Conservation (phyloP, 1,140 invertebrate species). For the Lethocerus indicus region DNA sequence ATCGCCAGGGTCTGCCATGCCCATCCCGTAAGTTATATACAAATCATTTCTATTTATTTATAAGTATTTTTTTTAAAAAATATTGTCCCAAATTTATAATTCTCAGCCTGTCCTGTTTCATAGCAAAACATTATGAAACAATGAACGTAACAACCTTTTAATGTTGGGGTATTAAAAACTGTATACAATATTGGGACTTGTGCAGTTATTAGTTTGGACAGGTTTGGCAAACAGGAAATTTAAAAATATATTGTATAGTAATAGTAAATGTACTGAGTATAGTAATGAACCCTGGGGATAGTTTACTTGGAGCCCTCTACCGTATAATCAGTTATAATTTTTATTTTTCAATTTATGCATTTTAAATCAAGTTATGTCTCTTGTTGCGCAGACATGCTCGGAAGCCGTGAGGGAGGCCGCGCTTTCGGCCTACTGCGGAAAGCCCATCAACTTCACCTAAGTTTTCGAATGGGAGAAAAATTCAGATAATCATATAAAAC, state of each 20-base stretch:
- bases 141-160: too few species aligned
- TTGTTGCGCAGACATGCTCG: slow-evolving; percentile 67
- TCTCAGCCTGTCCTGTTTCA: too few species aligned
- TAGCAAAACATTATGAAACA: too few species aligned
- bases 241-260: too few species aligned
- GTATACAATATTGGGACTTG: too few species aligned
- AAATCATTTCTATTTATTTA: slow-evolving; percentile 7
- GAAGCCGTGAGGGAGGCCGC: slow-evolving; percentile 97
- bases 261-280: not conserved
- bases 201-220: too few species aligned
- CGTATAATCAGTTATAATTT: not conserved
- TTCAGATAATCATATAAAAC: too few species aligned
- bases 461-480: not conserved
- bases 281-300: not conserved
- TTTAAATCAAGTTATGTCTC: slow-evolving; percentile 13
- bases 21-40: slow-evolving; percentile 68
- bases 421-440: slow-evolving; percentile 86
- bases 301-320: not conserved
- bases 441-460: slow-evolving; percentile 83
- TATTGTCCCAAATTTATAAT: too few species aligned
- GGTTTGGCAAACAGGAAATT: too few species aligned
- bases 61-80: not conserved
- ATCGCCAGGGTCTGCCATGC: slow-evolving; percentile 96
- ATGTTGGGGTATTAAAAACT: too few species aligned
- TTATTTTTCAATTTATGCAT: too few species aligned